phyloP scores from a whole-genome alignment of 2,797 vertebrate species.

The Meriones psammophilus region DNA sequence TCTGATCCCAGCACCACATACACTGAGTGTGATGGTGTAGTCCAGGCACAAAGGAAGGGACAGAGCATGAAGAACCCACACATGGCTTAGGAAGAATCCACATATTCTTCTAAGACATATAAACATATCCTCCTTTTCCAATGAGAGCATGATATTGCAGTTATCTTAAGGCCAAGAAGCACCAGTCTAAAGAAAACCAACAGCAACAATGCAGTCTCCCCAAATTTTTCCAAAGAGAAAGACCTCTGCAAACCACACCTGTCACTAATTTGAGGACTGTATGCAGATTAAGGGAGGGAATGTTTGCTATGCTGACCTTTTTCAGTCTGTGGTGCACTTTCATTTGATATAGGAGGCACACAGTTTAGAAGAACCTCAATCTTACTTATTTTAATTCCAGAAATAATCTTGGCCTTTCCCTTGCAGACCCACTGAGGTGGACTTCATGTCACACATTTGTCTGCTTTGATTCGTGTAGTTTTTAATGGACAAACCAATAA shows the following conservation, averaged over 20 bases:
- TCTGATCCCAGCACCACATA: not conserved
- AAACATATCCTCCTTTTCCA: not conserved
- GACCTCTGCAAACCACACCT: fast-evolving
- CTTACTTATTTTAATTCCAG: not conserved
- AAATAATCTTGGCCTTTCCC: not conserved
- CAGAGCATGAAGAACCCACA: not conserved
- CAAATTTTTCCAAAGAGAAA: not conserved
- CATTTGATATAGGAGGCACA: not conserved
- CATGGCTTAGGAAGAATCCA: conserved; percentile 32
- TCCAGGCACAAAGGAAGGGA: not conserved
- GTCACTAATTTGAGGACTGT: not conserved
- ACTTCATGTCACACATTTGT: not conserved
- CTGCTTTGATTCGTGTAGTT: conserved; percentile 38
- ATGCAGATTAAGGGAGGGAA: not conserved
- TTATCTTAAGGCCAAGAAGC: not conserved
- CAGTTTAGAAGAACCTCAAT: not conserved
- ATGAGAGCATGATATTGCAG: not conserved
- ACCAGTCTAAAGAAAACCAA: not conserved
- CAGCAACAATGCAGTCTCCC: not conserved
- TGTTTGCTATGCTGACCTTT: not conserved
- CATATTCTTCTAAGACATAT: not conserved
- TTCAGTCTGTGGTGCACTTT: not conserved
- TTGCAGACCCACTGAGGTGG: not conserved
- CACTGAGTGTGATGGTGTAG: not conserved
- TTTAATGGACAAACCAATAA: conserved; percentile 42